Base-by-base conservation (phyloP, 2,888 invertebrate species). In the Pardosa pseudoannulata region DNA sequence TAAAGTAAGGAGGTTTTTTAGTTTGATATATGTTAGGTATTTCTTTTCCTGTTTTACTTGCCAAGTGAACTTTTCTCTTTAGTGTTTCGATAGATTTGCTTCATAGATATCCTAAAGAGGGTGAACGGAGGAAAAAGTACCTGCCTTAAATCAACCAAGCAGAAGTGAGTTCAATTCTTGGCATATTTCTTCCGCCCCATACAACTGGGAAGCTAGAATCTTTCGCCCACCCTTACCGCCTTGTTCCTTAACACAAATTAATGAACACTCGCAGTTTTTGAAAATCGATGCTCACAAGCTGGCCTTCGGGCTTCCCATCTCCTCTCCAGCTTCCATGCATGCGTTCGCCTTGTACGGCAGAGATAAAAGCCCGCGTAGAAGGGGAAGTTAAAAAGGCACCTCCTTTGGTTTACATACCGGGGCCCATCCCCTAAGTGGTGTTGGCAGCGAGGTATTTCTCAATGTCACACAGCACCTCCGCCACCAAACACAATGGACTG, bases 391-490 rank as follows among this genome's bases (percentile, higher is more conserved):
- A 67, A 19, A 67, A 67, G 32, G 36, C 16, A 36, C 71, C 19
- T 36, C 73, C 62, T 70, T 70, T 76, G 82, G 82, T 83, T 83
- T 83, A 71, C 76, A 72, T 83, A 72, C 46, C 36, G 46, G 70
- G 64, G 64, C 82, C 64, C 65, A 72, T 23, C 70, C 67, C 82
- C 13, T 83, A 83, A 83, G 82, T 83, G 82, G 82, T 65, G 82
- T 46, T 83, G 76, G 82, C 82, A 83, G 71, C 36, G 31, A 65
- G 46, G 41, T 71, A 83, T 83, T 71, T 71, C 76, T 83, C 82
- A 76, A 71, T 83, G 82, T 83, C 82, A 82, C 82, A 82, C 71
- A 71, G 67, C 46, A 23, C 36, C 56, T 23, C 23, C 23, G 2
- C 16, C 5, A 2, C 5, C 2, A 2, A 46, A 46, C 5, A 13